Base-by-base conservation (phyloP, 2,888 invertebrate genomes). In the Dolichomitus sp. region DNA sequence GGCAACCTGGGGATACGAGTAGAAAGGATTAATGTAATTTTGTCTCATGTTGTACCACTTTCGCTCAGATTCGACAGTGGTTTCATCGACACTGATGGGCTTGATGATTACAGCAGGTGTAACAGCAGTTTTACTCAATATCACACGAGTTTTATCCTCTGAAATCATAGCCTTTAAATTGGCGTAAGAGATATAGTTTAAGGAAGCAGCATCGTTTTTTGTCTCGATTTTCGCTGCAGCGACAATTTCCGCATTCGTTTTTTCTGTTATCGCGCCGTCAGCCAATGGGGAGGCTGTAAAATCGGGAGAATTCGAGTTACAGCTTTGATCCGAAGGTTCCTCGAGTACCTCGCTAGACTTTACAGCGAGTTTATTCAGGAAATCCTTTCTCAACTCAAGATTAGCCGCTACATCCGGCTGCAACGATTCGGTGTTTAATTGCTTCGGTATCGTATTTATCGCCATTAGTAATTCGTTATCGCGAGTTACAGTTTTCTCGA, bases 1-100 rank as follows among this genome's bases (percentile, higher is more conserved):
- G 17, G 83, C 85, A 17, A 84, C 70, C 48, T 84, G 85, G 1
- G 74, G 57, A 4, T 86, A 84, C 1, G 86, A 80, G 65, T 90
- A 89, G 59, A 93, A 88, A 52, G 89, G 86, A 77, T 91, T 90
- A 0, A 90, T 80, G 7, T 91, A 88, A 40, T 90, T 73, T 81
- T 91, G 87, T 66, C 88, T 91, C 19, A 91, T 68, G 11, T 88
- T 82, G 50, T 85, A 79, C 93, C 93, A 93, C 19, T 85, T 85
- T 40, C 84, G 85, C 66, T 91, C 91, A 23, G 88, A 83, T 54
- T 66, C 72, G 6, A 4, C n/a, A 45, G 7, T 9, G 9, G 33
- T 6, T 6, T 37, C 37, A 1, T 23, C 65, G 57, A 0, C 76
- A 82, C 12, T 73, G 45, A 17, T 69, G 0, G 76, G 52, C 23